Evolutionary conservation across 2,888 invertebrate species (phyloP), one percentile per base, ranked within the genome.

Genomic region (Xylota sylvarum): DNA sequence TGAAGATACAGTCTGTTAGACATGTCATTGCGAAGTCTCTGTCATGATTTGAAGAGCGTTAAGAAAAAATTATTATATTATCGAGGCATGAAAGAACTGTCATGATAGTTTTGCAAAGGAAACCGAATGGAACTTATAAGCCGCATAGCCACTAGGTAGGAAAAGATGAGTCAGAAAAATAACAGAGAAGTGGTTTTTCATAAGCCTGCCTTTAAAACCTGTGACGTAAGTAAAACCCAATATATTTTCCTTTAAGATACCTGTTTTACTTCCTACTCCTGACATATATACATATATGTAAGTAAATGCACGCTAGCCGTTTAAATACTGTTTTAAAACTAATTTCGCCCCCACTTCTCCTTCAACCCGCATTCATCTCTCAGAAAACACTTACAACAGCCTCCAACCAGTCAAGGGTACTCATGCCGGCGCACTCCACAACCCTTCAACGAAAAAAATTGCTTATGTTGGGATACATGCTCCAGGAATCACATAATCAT

Each of bases 401-500:
- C 19, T 50, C 50, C 19, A 50, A 17, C 10, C 0, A 2, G 10
- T 50, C 23, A 50, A 50, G 50, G 19, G 9, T 5, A 4, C 50
- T 50, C 23, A 10, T 32, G 55, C 37, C 50, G 19, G 27, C 30
- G 60, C 55, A 17, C 60, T 72, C 46, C 72, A 55, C 52, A 55
- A 12, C 65, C 9, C 46, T 65, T 56, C 56, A 76, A n/a, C n/a
- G n/a, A 55, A 46, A 46, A 56, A 65, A 76, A 65, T 55, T 64
- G 43, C 56, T 56, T 46, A 46, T 48, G 72, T 40, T 35, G 17
- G 19, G 37, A 10, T 19, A 58, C 48, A 69, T 62, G 65, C 72
- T 65, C 43, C 35, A 72, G 40, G 35, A 78, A 64, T 78, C 65
- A 60, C 65, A 64, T 48, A 74, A 81, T 81, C 69, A 48, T 23